Evolutionary conservation across 1,140 invertebrate species (phyloP), one percentile per base, ranked within the genome.

Genomic region (Hirudo medicinalis): DNA sequence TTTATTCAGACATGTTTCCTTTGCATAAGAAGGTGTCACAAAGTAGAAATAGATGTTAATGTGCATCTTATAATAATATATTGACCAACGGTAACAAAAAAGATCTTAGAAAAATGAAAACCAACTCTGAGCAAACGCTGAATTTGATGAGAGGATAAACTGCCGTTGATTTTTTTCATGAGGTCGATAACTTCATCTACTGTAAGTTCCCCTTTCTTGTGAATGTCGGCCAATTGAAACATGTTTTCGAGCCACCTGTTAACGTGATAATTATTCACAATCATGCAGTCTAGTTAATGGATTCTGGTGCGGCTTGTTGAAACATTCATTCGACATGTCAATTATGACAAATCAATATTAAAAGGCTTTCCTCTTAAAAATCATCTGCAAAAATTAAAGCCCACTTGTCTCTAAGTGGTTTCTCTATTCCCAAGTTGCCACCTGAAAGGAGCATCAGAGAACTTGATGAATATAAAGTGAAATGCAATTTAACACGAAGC

Each of bases 81-180:
- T 1, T 15, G 43, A 5, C 11, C 11, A 0, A 63, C 8, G 57
- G 20, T 19, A 63, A 63, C 1, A 22, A 2, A 4, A 63, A n/a
- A 63, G 57, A 63, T 13, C 17, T 25, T 2, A 57, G 8, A 63
- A 63, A 63, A 63, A 25, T 63, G 11, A 22, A 67, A 63, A 32
- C 76, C 70, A 77, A 84, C 85, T 78, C 85, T 85, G 9, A 86
- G 78, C 77, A 85, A 85, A 72, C 85, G 84, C 69, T 81, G 82
- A 29, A 87, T 82, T 71, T 85, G 77, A 20, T 79, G 76, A 29
- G 82, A 79, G 53, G 81, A 79, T 22, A 86, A 78, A 70, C 84
- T 81, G 67, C 76, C 79, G 76, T 86, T 86, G 22, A 87, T 79
- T 70, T 82, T 80, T 55, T 83, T 81, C 77, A 87, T 83, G 27